phyloP scores from a whole-genome alignment of 2,113 vertebrate genomes.

The Calidris pugnax region DNA sequence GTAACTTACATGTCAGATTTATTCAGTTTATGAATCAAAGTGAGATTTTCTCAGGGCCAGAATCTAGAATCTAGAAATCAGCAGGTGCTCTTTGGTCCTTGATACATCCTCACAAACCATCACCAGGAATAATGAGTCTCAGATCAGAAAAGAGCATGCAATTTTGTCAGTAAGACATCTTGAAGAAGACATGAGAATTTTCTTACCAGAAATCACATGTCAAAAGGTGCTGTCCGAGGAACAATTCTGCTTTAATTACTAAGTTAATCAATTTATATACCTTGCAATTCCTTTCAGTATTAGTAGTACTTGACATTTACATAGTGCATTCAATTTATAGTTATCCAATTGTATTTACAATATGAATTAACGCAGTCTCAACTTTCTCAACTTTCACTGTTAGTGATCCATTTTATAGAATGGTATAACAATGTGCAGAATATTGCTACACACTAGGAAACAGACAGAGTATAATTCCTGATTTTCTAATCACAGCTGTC shows the following conservation, averaged over 20 bases:
- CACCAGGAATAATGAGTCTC: neutral
- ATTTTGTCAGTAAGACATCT: neutral
- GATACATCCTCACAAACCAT: neutral
- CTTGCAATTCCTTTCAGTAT: neutral
- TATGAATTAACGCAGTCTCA: neutral
- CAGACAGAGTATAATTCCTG: neutral
- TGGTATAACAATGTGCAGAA: neutral
- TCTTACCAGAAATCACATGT: neutral
- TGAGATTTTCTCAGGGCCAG: neutral
- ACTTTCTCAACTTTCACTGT: neutral
- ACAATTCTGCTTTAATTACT: neutral
- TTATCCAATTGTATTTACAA: neutral
- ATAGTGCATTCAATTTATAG: neutral
- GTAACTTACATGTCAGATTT: fast-evolving
- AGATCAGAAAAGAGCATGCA: neutral
- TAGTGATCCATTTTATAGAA: neutral
- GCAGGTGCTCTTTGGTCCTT: neutral
- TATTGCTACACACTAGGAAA: neutral
- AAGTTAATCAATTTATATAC: neutral
- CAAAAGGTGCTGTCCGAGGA: neutral
- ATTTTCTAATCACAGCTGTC: neutral
- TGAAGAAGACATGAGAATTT: neutral
- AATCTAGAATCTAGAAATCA: neutral
- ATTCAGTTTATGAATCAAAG: neutral
- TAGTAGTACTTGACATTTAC: neutral